A percentile compares a stretch with the other conserved stretches of the same genome.
These are phyloP conservation scores for Polyommatus icarus DNA, from an alignment of 2,888 invertebrate species.

Conservation along the genomic window DNA sequence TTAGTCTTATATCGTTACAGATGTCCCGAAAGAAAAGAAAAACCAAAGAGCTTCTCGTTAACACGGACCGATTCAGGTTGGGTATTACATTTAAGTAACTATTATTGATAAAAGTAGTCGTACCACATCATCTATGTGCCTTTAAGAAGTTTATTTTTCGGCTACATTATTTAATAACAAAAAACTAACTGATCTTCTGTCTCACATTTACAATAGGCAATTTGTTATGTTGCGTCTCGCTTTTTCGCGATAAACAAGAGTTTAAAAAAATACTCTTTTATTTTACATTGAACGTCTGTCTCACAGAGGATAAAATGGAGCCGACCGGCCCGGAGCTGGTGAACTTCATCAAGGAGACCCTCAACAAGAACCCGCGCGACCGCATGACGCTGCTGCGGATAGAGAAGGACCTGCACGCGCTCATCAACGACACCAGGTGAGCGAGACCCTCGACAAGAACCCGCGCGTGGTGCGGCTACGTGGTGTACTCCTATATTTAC, in stretches of 20 bases:
- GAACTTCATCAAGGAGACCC: conserved; percentile 92
- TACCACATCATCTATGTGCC: too few relatives aligned
- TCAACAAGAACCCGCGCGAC: conserved; percentile 95
- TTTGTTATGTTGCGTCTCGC: background rate
- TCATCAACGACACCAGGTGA: conserved; percentile 90
- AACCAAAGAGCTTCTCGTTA: conserved; percentile 59
- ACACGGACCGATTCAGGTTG: conserved; percentile 65
- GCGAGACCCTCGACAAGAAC: conserved; percentile 51
- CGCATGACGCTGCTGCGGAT: conserved; percentile 91
- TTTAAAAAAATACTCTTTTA: background rate
- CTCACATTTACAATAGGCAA: too few relatives aligned
- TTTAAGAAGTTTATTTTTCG: too few relatives aligned
- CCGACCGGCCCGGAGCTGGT: conserved; percentile 85
- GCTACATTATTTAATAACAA: too few relatives aligned
- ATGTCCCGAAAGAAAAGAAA: conserved; percentile 66
- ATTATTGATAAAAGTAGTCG: background rate
- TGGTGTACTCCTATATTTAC: too few relatives aligned
- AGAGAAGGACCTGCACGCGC: conserved; percentile 91
- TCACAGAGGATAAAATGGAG: conserved; percentile 59
- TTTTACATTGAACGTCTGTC: background rate
- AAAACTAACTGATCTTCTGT: too few relatives aligned
- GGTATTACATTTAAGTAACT: background rate
- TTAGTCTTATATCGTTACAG: conserved; percentile 48
- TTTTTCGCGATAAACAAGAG: background rate
- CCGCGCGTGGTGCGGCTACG: conserved; percentile 85